These are phyloP conservation scores for Calosoma granatense DNA, from an alignment of 1,140 invertebrate species.

Conservation along the genomic window DNA sequence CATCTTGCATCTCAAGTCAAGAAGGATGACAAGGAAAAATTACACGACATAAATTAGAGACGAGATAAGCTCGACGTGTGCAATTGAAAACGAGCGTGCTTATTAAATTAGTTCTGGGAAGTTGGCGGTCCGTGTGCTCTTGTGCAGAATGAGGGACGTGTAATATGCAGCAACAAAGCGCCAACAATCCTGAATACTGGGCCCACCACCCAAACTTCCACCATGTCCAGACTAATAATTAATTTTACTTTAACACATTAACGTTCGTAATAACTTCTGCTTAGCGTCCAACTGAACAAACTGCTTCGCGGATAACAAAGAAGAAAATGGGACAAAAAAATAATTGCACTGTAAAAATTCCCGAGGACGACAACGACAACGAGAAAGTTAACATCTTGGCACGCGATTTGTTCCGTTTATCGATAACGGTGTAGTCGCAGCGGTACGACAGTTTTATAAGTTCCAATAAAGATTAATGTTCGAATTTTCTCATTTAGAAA, in stretches of 20 bases:
- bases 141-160: not conserved
- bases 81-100: constrained; percentile 4
- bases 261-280: not conserved
- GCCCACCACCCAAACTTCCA: no score
- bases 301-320: not conserved
- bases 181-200: not conserved
- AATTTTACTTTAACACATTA: not conserved
- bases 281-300: not conserved
- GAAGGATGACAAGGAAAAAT: constrained; percentile 2
- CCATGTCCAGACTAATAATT: not conserved
- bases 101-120: constrained; percentile 9
- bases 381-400: not conserved
- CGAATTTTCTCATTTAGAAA: not conserved
- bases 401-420: not conserved
- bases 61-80: not conserved
- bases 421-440: not conserved
- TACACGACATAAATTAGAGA: constrained; percentile 4
- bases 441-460: not conserved
- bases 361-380: no score
- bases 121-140: no score
- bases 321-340: not conserved
- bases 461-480: not conserved
- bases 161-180: not conserved
- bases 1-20: not conserved
- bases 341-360: not conserved